Percentiles rank a stretch among this genome's conserved stretches.
Conservation (phyloP, 2,113 vertebrate genomes). For the Trogon surrucura region DNA sequence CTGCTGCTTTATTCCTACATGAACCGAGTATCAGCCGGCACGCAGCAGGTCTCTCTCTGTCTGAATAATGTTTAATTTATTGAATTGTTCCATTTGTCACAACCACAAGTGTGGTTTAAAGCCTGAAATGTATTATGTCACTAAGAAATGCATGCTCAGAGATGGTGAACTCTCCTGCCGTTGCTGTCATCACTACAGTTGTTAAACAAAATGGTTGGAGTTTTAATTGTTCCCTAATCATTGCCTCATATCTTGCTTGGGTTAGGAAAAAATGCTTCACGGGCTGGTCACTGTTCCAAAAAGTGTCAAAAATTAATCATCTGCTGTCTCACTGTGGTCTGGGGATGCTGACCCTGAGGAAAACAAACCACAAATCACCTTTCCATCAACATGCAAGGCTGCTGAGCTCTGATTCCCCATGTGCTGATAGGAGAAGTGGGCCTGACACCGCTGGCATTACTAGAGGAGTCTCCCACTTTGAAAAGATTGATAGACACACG, state of each 20-base stretch:
- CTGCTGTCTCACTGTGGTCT: not conserved
- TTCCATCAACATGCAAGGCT: not conserved
- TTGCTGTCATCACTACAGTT: not conserved
- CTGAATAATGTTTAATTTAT: not conserved
- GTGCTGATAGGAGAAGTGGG: not conserved
- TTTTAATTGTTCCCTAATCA: constrained; percentile 23
- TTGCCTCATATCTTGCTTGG: constrained; percentile 11
- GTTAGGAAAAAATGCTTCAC: not conserved
- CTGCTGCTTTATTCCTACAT: not conserved
- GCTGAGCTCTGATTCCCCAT: not conserved
- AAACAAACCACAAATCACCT: not conserved
- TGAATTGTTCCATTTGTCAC: constrained; percentile 24
- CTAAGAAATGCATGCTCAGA: not conserved
- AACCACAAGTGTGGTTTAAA: constrained; percentile 12
- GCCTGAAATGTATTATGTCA: not conserved
- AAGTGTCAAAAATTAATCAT: constrained; percentile 21
- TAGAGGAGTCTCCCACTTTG: not conserved
- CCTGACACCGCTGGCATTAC: not conserved
- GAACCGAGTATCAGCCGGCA: not conserved
- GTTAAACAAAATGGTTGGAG: not conserved
- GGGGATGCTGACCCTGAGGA: not conserved
- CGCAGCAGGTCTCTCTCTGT: not conserved
- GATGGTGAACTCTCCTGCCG: not conserved
- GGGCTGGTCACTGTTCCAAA: not conserved
- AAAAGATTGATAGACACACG: not conserved